Evolutionary conservation across 1,140 invertebrate genomes (phyloP).

Genomic region (Drosophila littoralis): DNA sequence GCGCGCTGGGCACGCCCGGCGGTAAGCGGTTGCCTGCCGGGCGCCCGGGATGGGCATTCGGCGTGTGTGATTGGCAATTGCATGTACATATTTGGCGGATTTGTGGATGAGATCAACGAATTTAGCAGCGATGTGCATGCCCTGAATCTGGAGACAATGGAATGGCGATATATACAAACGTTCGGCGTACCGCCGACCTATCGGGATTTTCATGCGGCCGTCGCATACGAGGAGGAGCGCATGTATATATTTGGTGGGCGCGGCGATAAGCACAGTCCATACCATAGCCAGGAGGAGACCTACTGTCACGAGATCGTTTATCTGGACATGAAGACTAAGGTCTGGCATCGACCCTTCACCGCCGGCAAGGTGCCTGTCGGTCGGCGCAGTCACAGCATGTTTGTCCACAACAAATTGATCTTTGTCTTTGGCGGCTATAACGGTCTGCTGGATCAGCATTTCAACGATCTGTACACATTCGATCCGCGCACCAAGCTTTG

Average conservation of each 20-base stretch:
- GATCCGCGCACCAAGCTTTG: constrained; percentile 87
- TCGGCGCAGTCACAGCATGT: constrained; percentile 94
- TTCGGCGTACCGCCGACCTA: constrained; percentile 88
- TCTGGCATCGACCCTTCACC: constrained; percentile 88
- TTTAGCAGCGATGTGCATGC: constrained; percentile 92
- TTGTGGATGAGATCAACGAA: constrained; percentile 90
- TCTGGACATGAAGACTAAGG: constrained; percentile 89
- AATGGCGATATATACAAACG: constrained; percentile 88
- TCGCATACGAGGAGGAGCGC: constrained; percentile 87
- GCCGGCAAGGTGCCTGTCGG: constrained; percentile 88
- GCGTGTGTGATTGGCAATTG: constrained; percentile 91
- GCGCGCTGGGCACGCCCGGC: constrained; percentile 88
- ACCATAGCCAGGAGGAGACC: constrained; percentile 88
- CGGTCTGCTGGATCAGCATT: constrained; percentile 90
- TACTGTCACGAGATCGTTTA: constrained; percentile 92
- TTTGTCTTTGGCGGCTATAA: constrained; percentile 96
- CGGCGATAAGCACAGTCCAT: constrained; percentile 88
- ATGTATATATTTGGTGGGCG: constrained; percentile 96
- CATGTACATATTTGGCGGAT: constrained; percentile 97
- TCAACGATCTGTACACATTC: constrained; percentile 92
- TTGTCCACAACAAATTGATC: constrained; percentile 90
- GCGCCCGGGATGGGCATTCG: constrained; percentile 94
- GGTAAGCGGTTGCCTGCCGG: constrained; percentile 89
- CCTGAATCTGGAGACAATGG: constrained; percentile 90
- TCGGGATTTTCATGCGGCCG: constrained; percentile 95